phyloP scores from a whole-genome alignment of 2,888 invertebrate genomes.

The Eutolmus rufibarbis region DNA sequence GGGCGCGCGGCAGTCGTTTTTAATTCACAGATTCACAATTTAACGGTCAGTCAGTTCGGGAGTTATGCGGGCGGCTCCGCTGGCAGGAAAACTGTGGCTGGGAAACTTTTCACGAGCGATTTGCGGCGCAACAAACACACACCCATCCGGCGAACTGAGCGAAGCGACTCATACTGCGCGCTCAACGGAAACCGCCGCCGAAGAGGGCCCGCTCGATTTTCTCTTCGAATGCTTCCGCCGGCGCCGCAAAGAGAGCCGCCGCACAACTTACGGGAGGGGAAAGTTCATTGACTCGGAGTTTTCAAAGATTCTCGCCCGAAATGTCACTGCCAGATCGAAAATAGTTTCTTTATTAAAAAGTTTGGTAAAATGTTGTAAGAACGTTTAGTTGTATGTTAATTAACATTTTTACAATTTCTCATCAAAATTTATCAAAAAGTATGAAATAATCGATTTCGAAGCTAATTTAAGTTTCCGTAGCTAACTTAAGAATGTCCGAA shows the following conservation, averaged over 20 bases:
- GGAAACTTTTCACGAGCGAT: background rate
- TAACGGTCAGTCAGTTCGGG: background rate
- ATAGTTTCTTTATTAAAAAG: too few species aligned
- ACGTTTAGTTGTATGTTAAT: too few species aligned
- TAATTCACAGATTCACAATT: too few species aligned
- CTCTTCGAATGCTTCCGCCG: background rate
- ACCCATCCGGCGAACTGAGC: background rate
- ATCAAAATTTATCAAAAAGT: too few species aligned
- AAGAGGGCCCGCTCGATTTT: background rate
- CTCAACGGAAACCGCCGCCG: background rate
- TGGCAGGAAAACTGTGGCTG: background rate
- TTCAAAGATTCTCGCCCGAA: background rate
- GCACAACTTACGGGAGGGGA: background rate
- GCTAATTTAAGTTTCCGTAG: too few species aligned
- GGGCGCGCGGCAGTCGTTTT: background rate
- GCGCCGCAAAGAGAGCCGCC: background rate
- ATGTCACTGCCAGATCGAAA: background rate
- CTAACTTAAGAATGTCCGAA: too few species aligned
- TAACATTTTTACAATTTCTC: too few species aligned
- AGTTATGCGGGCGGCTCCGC: background rate
- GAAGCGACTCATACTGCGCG: background rate
- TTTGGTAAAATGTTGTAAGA: too few species aligned
- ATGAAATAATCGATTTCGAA: too few species aligned
- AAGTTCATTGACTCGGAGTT: conserved; percentile 11
- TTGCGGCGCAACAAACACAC: background rate